Conservation (phyloP, 2,797 vertebrate genomes). For the Philypnodon macrostomus region DNA sequence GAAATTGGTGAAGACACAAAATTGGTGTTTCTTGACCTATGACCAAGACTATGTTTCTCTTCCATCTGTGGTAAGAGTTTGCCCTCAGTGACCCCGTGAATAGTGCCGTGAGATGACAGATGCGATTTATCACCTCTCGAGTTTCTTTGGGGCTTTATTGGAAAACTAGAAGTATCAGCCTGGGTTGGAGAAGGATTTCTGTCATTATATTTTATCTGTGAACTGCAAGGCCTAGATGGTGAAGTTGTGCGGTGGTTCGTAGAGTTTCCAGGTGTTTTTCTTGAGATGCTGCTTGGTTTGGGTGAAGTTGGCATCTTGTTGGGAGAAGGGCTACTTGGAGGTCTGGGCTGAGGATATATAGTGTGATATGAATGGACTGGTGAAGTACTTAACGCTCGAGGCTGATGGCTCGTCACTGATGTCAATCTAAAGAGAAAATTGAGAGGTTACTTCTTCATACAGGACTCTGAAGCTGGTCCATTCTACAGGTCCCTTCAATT, state of each 20-base stretch:
- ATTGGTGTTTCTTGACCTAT: slow-evolving; percentile 23
- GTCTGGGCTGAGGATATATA: slow-evolving; percentile 29
- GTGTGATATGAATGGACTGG: slow-evolving; percentile 14
- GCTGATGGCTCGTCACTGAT: slow-evolving; percentile 16
- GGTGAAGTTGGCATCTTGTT: slow-evolving; percentile 8
- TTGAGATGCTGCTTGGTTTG: slow-evolving; percentile 11
- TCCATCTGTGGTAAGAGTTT: slow-evolving; percentile 23
- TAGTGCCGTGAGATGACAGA: slow-evolving; percentile 10
- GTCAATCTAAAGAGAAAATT: slow-evolving; percentile 27
- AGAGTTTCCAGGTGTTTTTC: background rate
- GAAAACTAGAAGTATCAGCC: slow-evolving; percentile 4
- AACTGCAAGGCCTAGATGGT: background rate
- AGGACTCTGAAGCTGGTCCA: no score
- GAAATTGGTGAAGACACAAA: slow-evolving; percentile 3
- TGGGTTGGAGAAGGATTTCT: background rate
- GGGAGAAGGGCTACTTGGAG: slow-evolving; percentile 17
- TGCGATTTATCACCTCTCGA: slow-evolving; percentile 1
- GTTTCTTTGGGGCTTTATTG: slow-evolving; percentile 13
- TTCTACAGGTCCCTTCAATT: no score
- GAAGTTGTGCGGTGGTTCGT: background rate
- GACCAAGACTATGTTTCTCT: slow-evolving; percentile 14
- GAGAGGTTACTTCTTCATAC: no score
- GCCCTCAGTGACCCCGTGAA: slow-evolving; percentile 10
- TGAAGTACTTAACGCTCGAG: slow-evolving; percentile 8
- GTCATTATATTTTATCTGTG: slow-evolving; percentile 11